A percentile compares a stretch with the other conserved stretches of the same genome.
Conservation (phyloP, 2,797 vertebrate species). For the Propithecus perrieri region DNA sequence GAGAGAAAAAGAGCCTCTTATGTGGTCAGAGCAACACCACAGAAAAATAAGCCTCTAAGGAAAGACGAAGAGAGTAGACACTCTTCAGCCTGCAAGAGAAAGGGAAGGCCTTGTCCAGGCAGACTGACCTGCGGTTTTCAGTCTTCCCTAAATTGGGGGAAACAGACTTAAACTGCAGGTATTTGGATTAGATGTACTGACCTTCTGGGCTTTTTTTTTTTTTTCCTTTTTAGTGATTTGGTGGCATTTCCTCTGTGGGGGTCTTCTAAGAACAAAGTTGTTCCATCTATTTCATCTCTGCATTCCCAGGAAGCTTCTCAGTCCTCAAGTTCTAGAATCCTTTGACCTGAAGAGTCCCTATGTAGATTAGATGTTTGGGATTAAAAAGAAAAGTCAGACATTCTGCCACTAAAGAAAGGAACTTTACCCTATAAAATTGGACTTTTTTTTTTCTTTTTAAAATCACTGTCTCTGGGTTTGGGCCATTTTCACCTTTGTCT, state of each 20-base stretch:
- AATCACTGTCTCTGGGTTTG: background rate
- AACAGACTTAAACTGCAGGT: background rate
- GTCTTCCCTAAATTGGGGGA: background rate
- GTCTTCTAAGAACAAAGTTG: background rate
- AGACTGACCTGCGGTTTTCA: fast-evolving
- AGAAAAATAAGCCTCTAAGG: background rate
- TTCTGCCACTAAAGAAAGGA: background rate
- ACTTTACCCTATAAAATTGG: background rate
- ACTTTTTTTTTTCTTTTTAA: background rate
- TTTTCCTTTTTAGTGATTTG: background rate
- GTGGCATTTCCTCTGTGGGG: background rate
- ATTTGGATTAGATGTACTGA: background rate
- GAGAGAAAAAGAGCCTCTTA: background rate
- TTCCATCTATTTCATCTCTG: background rate
- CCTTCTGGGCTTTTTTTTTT: background rate
- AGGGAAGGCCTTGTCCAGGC: too few species aligned
- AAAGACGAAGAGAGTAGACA: background rate
- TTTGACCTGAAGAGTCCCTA: background rate
- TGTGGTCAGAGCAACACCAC: background rate
- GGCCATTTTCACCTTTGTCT: background rate
- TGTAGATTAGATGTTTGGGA: background rate
- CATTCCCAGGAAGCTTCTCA: background rate
- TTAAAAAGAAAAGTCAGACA: background rate
- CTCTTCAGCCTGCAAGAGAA: too few species aligned
- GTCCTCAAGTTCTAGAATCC: background rate